Conservation (phyloP, 1,140 invertebrate genomes). For the Diorhabda carinulata region DNA sequence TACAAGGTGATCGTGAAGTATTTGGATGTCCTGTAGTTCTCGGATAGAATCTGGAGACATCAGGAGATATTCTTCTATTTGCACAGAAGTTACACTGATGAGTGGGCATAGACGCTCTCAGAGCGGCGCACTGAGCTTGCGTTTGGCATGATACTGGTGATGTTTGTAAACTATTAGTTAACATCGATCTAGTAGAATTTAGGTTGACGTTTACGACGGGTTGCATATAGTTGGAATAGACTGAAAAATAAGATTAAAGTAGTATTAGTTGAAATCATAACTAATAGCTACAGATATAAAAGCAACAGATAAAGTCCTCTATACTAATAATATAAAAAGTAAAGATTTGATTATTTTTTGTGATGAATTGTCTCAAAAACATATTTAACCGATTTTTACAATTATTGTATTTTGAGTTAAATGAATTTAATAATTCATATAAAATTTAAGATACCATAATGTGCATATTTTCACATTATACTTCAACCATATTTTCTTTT, state of each 20-base stretch:
- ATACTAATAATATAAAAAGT: no score
- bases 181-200: slow-evolving; percentile 15
- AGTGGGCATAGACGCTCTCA: slow-evolving; percentile 12
- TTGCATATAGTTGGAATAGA: slow-evolving; percentile 41
- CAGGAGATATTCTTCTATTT: slow-evolving; percentile 17
- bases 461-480: no score
- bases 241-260: slow-evolving; percentile 31
- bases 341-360: neutral
- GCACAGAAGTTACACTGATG: slow-evolving; percentile 13
- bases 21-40: slow-evolving; percentile 21
- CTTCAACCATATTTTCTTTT: no score
- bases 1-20: slow-evolving; percentile 21
- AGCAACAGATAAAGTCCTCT: no score
- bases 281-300: no score
- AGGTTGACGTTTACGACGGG: slow-evolving; percentile 42
- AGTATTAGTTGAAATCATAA: neutral
- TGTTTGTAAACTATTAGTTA: neutral
- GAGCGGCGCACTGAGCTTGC: slow-evolving; percentile 4
- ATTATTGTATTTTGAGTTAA: no score
- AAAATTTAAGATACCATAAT: no score
- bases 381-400: no score
- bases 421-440: no score
- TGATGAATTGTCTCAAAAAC: neutral
- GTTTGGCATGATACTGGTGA: slow-evolving; percentile 12
- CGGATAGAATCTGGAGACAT: slow-evolving; percentile 3